Conservation (phyloP, 37 sponge, comb jelly and placozoan genomes). For the Cladorhizidae sp. region DNA sequence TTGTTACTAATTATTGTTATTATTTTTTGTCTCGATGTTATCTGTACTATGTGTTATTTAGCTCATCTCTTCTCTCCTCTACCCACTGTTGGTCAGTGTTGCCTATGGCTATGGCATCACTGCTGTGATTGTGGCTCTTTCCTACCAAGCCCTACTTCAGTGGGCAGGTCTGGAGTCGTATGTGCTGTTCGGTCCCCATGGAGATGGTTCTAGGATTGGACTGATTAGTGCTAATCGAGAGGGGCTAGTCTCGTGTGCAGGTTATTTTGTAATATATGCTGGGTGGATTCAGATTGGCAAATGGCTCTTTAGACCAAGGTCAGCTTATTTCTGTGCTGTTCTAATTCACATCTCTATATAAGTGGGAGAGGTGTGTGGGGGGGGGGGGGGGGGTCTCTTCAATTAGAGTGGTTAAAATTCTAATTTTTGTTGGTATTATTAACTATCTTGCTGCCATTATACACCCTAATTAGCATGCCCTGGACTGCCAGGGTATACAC, state of each 20-base stretch:
- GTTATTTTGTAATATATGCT: slow-evolving; percentile 84
- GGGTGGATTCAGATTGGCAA: slow-evolving; percentile 79
- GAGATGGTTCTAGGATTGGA: slow-evolving; percentile 60
- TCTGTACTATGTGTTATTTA: not conserved
- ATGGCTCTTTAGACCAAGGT: slow-evolving; percentile 66
- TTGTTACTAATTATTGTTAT: no score
- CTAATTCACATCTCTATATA: no score
- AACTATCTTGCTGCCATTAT: no score
- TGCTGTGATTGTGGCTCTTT: slow-evolving; percentile 10
- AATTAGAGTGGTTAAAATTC: no score
- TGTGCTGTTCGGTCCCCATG: slow-evolving; percentile 64
- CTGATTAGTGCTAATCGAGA: slow-evolving; percentile 92
- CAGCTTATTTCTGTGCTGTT: no score
- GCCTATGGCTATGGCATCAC: slow-evolving; percentile 34
- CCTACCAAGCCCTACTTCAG: slow-evolving; percentile 73
- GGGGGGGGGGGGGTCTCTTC: no score
- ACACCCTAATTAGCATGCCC: no score
- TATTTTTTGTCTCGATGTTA: not conserved
- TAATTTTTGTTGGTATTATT: no score
- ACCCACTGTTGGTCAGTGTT: slow-evolving; percentile 28
- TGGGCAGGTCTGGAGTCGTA: slow-evolving; percentile 51
- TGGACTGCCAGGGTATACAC: no score
- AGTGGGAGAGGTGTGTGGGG: no score
- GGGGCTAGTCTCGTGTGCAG: slow-evolving; percentile 87
- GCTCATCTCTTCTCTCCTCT: slow-evolving; percentile 44